These are phyloP conservation scores for Trachops cirrhosus DNA, from an alignment of 2,797 vertebrate species.

Conservation along the genomic window DNA sequence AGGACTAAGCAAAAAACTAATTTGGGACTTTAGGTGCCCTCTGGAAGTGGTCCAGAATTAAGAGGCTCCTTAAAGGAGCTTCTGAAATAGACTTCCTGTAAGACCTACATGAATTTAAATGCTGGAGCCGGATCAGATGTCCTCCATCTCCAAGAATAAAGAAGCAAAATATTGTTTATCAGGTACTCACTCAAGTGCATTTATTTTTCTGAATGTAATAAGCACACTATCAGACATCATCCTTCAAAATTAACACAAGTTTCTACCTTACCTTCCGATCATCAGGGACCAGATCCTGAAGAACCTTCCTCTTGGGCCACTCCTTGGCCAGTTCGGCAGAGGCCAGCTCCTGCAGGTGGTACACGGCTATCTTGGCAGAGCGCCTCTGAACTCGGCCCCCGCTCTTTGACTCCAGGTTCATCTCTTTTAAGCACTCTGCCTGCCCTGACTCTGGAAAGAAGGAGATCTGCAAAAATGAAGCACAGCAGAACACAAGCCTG, in stretches of 20 bases:
- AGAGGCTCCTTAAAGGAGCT: background rate
- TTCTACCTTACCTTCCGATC: slow-evolving; percentile 89
- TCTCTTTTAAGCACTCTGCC: slow-evolving; percentile 80
- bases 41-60: background rate
- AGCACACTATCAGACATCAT: background rate
- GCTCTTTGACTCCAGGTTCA: slow-evolving; percentile 80
- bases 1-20: slow-evolving; percentile 9
- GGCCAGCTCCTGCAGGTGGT: slow-evolving; percentile 94
- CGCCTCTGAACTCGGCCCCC: slow-evolving; percentile 90
- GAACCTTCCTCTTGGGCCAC: slow-evolving; percentile 96
- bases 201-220: background rate
- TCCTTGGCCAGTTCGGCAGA: slow-evolving; percentile 93
- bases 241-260: background rate
- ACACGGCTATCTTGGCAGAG: slow-evolving; percentile 94
- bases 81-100: background rate
- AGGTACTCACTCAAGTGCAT: background rate
- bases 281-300: slow-evolving; percentile 94
- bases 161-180: background rate
- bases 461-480: slow-evolving; percentile 80
- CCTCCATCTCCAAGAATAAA: background rate
- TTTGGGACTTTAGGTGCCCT: background rate
- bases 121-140: background rate
- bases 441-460: slow-evolving; percentile 80
- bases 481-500: slow-evolving; percentile 29
- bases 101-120: background rate